These are phyloP conservation scores for Phycodurus eques DNA, from an alignment of 2,113 vertebrate genomes.

Conservation along the genomic window DNA sequence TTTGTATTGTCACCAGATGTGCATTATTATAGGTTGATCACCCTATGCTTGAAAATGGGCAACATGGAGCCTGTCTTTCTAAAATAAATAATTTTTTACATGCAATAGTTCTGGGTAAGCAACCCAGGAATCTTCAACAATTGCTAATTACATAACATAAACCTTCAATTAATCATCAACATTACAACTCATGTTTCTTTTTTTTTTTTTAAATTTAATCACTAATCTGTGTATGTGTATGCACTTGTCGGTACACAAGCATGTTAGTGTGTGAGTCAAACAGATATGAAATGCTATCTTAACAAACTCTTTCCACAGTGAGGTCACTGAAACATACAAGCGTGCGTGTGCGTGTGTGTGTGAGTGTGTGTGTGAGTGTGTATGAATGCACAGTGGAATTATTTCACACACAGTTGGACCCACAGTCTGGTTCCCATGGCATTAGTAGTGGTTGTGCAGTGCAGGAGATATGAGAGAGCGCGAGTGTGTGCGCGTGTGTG, in stretches of 20 bases:
- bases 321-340: constrained; percentile 52
- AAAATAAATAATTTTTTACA: not conserved
- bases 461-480: constrained; percentile 23
- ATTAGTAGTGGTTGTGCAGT: constrained; percentile 18
- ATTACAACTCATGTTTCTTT: not conserved
- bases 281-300: constrained; percentile 58
- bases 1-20: too few species aligned
- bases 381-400: constrained; percentile 71
- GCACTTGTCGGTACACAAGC: constrained; percentile 1
- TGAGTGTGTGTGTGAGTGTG: constrained; percentile 27
- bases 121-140: not conserved
- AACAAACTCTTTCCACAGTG: constrained; percentile 59
- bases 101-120: not conserved
- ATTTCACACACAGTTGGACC: constrained; percentile 75
- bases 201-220: not conserved
- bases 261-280: constrained; percentile 25
- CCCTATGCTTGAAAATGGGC: too few species aligned
- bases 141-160: not conserved
- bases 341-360: constrained; percentile 24
- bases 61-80: too few species aligned
- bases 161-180: too few species aligned
- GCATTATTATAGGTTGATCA: too few species aligned
- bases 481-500: constrained; percentile 22
- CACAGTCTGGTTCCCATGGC: constrained; percentile 65
- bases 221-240: not conserved